phyloP scores from a whole-genome alignment of 2,888 invertebrate species.

The Acanthosepion esculentum region DNA sequence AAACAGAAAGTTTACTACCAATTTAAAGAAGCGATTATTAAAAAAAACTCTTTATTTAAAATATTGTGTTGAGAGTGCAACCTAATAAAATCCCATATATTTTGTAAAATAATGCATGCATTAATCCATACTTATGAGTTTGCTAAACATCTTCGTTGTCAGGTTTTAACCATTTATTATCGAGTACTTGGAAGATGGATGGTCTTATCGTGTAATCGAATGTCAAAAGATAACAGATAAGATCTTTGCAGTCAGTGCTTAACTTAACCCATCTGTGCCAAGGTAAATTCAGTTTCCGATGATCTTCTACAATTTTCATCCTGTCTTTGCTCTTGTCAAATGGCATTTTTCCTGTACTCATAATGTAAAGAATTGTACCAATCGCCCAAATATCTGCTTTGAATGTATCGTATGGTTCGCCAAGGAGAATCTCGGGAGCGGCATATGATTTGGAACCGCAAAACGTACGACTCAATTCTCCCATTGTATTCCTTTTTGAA shows the following conservation, averaged over 20 bases:
- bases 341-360: slow-evolving; percentile 76
- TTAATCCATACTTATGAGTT: neutral
- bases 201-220: slow-evolving; percentile 24
- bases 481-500: slow-evolving; percentile 68
- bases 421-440: slow-evolving; percentile 76
- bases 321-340: slow-evolving; percentile 75
- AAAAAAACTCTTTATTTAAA: no score
- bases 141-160: neutral
- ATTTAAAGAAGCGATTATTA: no score
- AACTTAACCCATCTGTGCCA: slow-evolving; percentile 59
- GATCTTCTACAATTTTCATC: slow-evolving; percentile 70
- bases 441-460: slow-evolving; percentile 78
- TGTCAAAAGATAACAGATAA: neutral
- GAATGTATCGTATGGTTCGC: slow-evolving; percentile 76
- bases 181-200: neutral
- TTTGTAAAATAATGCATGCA: neutral
- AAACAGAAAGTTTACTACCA: no score
- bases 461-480: slow-evolving; percentile 75
- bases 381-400: slow-evolving; percentile 77
- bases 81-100: neutral
- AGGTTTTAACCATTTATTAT: slow-evolving; percentile 38
- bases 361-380: slow-evolving; percentile 76
- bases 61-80: no score
- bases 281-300: slow-evolving; percentile 66
- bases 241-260: neutral